Evolutionary conservation across 2,888 invertebrate species (phyloP), one percentile per base, ranked within the genome.

Genomic region (Gari tellinella): DNA sequence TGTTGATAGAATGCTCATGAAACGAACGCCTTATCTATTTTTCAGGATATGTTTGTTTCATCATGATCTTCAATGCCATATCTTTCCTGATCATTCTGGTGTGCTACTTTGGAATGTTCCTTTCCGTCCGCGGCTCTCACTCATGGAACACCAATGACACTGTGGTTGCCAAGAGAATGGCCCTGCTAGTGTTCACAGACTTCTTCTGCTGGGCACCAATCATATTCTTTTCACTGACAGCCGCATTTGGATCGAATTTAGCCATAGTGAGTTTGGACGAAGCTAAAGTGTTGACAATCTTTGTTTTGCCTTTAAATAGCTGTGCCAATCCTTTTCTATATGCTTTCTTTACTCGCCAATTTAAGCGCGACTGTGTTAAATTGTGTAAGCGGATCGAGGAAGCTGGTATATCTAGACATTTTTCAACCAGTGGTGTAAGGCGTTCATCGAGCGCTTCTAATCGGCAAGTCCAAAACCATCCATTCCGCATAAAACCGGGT

Each of bases 181-280:
- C 99, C 0, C 93, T 99, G 48, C 94, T 99, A 65, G 98, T 99
- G 2, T 98, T 98, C 92, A 99, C 99, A 0, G 99, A 99, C 92
- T 97, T 99, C 90, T 94, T 98, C 52, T 99, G 99, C 93, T 99
- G 99, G 99, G 97, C 98, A 2, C 99, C 99, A 0, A 98, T 99
- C 78, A 97, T 99, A 0, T 97, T 99, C 92, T 97, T 97, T 92
- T 96, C 98, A 7, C 93, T 99, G 41, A 97, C 98, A 0, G 98
- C 99, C 19, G 96, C 97, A 8, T 96, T 97, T 91, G 98, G 98
- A 12, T 93, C 96, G 80, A 97, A 96, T 74, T 66, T 75, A 31
- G 68, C 72, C 4, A 93, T 99, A 55, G 96, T 99, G 31, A 96
- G 97, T 1, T 94, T 99, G 72, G 98, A 98, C 91, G 97, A 97